A percentile compares a stretch with the other conserved stretches of the same genome.
Conservation (phyloP, 2,888 invertebrate species). For the Nymphalis polychloros region DNA sequence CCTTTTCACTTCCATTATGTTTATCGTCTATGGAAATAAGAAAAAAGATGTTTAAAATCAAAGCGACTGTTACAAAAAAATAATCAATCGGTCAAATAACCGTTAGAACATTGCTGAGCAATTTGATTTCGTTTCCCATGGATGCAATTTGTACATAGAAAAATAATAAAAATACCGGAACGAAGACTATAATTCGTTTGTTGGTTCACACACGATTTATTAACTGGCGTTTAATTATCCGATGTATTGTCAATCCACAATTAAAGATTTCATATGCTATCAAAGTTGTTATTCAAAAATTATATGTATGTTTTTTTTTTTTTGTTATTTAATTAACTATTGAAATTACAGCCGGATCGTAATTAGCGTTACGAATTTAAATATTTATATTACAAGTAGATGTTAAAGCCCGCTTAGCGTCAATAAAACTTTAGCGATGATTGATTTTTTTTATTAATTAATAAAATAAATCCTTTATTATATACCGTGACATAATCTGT, state of each 20-base stretch:
- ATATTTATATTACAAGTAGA: too few relatives aligned
- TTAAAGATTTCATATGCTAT: conserved; percentile 25
- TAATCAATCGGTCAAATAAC: conserved; percentile 64
- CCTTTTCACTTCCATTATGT: conserved; percentile 10
- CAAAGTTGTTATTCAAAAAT: conserved; percentile 9
- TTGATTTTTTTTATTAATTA: too few relatives aligned
- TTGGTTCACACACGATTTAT: conserved; percentile 49
- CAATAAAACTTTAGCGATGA: too few relatives aligned
- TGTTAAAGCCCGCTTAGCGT: too few relatives aligned
- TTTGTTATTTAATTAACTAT: background rate
- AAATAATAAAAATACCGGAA: conserved; percentile 62
- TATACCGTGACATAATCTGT: too few relatives aligned
- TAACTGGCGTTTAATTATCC: conserved; percentile 23
- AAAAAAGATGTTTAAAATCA: conserved; percentile 48
- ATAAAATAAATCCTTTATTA: too few relatives aligned
- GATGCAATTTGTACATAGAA: conserved; percentile 52
- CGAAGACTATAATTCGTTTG: conserved; percentile 55
- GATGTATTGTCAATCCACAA: conserved; percentile 23
- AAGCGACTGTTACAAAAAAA: conserved; percentile 58
- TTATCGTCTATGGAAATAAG: conserved; percentile 16
- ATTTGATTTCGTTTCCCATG: conserved; percentile 64
- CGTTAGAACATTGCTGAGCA: conserved; percentile 61
- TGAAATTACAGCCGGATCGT: background rate
- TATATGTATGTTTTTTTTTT: background rate
- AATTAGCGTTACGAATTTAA: conserved; percentile 1